A percentile compares a stretch with the other conserved stretches of the same genome.
phyloP scores from a whole-genome alignment of 2,888 invertebrate genomes.

The Erebia epiphron region DNA sequence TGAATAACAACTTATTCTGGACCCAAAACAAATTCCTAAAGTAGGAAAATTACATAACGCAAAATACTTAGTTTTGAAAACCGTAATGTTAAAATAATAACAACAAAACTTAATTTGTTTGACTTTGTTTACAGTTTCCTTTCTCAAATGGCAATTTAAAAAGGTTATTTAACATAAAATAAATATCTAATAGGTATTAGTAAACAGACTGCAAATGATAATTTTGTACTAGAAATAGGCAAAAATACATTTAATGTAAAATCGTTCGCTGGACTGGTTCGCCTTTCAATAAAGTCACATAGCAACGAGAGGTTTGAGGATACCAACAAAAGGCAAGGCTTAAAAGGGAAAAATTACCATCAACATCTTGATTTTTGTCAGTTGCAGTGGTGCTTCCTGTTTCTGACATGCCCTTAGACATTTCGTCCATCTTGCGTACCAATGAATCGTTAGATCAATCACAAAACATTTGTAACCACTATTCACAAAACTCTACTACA shows the following conservation, averaged over 20 bases:
- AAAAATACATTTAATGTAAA: slow-evolving; percentile 2
- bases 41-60: slow-evolving; percentile 35
- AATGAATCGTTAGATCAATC: slow-evolving; percentile 80
- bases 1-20: neutral
- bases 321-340: neutral
- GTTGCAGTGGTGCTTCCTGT: slow-evolving; percentile 80
- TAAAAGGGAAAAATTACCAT: slow-evolving; percentile 65
- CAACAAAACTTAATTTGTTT: neutral
- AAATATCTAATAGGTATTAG: neutral
- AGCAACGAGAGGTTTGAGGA: neutral
- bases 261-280: neutral
- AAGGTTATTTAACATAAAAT: neutral
- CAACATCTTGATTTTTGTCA: slow-evolving; percentile 77
- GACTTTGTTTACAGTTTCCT: neutral
- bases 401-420: slow-evolving; percentile 83
- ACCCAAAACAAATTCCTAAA: slow-evolving; percentile 2
- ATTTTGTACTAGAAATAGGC: neutral
- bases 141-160: neutral
- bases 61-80: slow-evolving; percentile 24
- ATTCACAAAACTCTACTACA: slow-evolving; percentile 58
- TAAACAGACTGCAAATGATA: slow-evolving; percentile 8
- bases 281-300: neutral
- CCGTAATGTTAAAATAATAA: neutral
- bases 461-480: slow-evolving; percentile 68
- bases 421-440: slow-evolving; percentile 82